Percentiles rank a stretch among this genome's conserved stretches.
phyloP scores from a whole-genome alignment of 2,888 invertebrate species.

The Beris chalybata region DNA sequence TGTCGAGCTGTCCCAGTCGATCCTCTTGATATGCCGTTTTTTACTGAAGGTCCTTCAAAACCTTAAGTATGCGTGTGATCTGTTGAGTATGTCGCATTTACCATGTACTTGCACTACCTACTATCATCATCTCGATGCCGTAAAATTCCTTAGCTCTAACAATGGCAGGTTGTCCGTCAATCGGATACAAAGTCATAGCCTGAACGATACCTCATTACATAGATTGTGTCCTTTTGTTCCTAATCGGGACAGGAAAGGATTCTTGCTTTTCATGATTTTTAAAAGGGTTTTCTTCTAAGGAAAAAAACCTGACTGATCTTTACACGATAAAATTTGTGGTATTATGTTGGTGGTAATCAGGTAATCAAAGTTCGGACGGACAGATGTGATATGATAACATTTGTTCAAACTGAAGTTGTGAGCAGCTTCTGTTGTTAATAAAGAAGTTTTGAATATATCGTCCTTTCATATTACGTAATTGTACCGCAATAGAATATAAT shows the following conservation, averaged over 20 bases:
- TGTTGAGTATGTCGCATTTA: background rate
- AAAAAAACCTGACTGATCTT: conserved; percentile 16
- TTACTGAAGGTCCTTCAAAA: background rate
- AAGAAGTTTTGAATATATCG: no score
- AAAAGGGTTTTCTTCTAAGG: conserved; percentile 24
- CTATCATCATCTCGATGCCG: conserved; percentile 4
- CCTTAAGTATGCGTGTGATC: conserved; percentile 17
- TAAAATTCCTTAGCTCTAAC: conserved; percentile 10
- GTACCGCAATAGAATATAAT: no score
- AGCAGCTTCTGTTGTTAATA: no score
- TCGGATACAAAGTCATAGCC: conserved; percentile 8
- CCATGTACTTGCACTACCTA: background rate
- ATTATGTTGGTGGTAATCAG: conserved; percentile 14
- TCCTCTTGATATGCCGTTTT: background rate
- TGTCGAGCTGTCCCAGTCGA: conserved; percentile 15
- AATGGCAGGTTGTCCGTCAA: conserved; percentile 12
- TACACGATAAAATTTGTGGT: conserved; percentile 16
- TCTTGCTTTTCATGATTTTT: conserved; percentile 33
- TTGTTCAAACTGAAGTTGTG: background rate
- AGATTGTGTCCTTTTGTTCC: conserved; percentile 31
- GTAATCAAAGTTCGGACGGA: conserved; percentile 1
- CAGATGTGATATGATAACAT: conserved; percentile 11
- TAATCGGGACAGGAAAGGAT: conserved; percentile 32
- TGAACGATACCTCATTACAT: conserved; percentile 27
- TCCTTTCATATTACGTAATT: no score